Evolutionary conservation across 2,113 vertebrate genomes (phyloP), one percentile per base, ranked within the genome.

Genomic region (Boleophthalmus pectinirostris): DNA sequence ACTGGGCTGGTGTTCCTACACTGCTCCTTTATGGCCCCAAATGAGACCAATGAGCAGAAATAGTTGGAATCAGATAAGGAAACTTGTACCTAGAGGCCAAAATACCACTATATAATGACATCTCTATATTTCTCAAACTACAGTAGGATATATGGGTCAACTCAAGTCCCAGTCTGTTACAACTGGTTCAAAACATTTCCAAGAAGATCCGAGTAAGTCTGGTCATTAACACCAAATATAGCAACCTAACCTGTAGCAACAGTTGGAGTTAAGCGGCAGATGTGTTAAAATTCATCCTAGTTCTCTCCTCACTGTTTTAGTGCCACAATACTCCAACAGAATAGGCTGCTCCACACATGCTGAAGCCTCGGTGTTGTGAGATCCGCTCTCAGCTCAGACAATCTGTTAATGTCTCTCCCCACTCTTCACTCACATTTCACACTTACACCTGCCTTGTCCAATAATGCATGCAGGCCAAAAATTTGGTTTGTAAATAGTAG

Each of bases 61-160:
- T 77, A 78, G 60, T 69, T 70, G 33, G 67, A 71, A 88, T 91
- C 84, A 82, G 88, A 90, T 92, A 88, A 85, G 73, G 45, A 72
- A 73, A 81, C 57, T 23, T 64, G 24, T 66, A 57, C 63, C 66
- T 80, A 51, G 81, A 47, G 58, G 0, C 77, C 51, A 72, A n/a
- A 78, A 38, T 38, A 0, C 72, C 81, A 3, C 38, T 13, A 58
- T 38, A 69, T 75, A 85, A 82, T 66, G 63, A 75, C 35, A 21
- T 60, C 61, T 82, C 11, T 87, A 66, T 87, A 66, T 87, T 79
- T 66, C 14, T 73, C 73, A 70, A 11, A 16, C 21, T 68, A 5
- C 12, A 66, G 20, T 66, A 21, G 20, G 14, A 64, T 18, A 65
- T 5, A 73, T 0, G 16, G 61, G 53, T 58, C 56, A 25, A 23